Evolutionary conservation across 2,888 invertebrate species (phyloP).

Genomic region (Cyrtodaria siliqua): DNA sequence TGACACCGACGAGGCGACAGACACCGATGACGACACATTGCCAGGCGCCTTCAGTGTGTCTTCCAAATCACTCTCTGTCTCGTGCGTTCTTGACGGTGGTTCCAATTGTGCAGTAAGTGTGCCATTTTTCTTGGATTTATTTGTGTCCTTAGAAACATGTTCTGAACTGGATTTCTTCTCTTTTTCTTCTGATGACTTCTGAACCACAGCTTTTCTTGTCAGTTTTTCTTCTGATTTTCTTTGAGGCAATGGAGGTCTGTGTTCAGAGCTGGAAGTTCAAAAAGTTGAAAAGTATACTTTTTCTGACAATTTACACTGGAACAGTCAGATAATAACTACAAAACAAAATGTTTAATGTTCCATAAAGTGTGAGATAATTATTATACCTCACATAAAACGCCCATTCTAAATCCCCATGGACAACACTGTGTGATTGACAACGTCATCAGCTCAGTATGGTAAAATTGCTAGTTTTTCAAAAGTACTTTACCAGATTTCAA

Average conservation of each 20-base stretch:
- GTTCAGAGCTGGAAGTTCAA: constrained; percentile 56
- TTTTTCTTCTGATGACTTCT: constrained; percentile 55
- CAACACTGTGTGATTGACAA: no score
- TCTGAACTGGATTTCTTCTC: constrained; percentile 7
- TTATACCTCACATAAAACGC: no score
- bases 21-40: constrained; percentile 38
- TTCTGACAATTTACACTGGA: no score
- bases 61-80: constrained; percentile 51
- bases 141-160: neutral
- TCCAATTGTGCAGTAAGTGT: constrained; percentile 7
- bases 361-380: no score
- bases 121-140: constrained; percentile 26
- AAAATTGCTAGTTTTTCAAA: no score
- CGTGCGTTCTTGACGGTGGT: neutral
- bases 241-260: constrained; percentile 55
- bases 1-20: constrained; percentile 62
- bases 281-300: no score
- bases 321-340: no score
- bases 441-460: no score
- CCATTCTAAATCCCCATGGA: no score
- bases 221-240: constrained; percentile 60
- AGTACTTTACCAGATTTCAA: no score
- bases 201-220: constrained; percentile 24
- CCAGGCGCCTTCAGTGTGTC: constrained; percentile 41
- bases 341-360: no score